Conservation (phyloP, 1,140 invertebrate genomes). For the Micrasema longulum region DNA sequence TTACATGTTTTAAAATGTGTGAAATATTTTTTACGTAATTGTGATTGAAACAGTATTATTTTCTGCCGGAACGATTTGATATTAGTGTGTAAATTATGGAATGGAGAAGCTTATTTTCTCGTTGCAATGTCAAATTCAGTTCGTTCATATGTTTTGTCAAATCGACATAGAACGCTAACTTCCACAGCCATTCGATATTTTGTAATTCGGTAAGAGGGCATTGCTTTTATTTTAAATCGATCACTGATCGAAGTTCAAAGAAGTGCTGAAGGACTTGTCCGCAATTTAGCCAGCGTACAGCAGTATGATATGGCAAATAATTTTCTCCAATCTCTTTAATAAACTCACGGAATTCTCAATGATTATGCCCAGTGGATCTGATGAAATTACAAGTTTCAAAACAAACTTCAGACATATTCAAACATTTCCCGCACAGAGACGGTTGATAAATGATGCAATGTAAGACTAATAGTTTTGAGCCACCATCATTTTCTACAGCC, state of each 20-base stretch:
- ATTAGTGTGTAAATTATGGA: not conserved
- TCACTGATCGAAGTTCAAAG: not conserved
- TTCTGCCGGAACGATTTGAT: conserved; percentile 2
- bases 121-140: too few relatives aligned
- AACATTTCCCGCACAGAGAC: not conserved
- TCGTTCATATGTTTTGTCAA: conserved; percentile 1
- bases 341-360: too few relatives aligned
- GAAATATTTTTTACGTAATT: too few relatives aligned
- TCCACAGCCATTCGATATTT: too few relatives aligned
- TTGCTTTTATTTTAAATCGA: not conserved
- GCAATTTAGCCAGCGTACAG: too few relatives aligned
- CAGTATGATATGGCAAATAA: too few relatives aligned
- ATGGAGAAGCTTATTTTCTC: not conserved
- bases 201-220: too few relatives aligned
- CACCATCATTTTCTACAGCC: too few relatives aligned
- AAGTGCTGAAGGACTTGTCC: not conserved
- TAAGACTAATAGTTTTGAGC: not conserved
- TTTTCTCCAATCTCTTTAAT: too few relatives aligned
- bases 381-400: not conserved
- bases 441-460: not conserved
- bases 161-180: not conserved
- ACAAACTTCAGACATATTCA: not conserved
- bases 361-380: not conserved
- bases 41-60: too few relatives aligned
- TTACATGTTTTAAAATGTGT: too few relatives aligned